Conservation (phyloP, 1,140 invertebrate genomes). For the Temnothorax longispinosus region DNA sequence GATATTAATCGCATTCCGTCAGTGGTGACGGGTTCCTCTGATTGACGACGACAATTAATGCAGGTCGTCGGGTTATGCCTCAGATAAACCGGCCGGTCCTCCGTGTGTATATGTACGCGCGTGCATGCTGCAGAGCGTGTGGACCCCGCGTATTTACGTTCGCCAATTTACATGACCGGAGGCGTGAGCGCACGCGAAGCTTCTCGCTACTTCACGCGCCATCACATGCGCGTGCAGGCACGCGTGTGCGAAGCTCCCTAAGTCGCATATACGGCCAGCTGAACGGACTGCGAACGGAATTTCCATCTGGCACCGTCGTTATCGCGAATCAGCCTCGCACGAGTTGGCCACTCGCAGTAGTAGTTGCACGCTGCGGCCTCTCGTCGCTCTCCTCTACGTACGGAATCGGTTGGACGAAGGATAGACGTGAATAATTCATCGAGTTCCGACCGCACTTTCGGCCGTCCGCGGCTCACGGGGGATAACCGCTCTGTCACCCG, state of each 20-base stretch:
- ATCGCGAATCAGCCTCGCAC: conserved; percentile 43
- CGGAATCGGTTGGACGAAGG: conserved; percentile 69
- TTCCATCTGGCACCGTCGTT: conserved; percentile 60
- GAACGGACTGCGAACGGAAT: conserved; percentile 34
- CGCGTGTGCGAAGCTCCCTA: conserved; percentile 8
- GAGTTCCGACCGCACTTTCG: conserved; percentile 71
- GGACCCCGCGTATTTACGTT: conserved; percentile 48
- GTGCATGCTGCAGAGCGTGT: not conserved
- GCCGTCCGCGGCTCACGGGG: conserved; percentile 46
- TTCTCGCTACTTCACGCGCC: conserved; percentile 44
- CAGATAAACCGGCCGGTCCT: conserved; percentile 61
- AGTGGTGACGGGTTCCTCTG: conserved; percentile 58
- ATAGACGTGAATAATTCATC: conserved; percentile 80
- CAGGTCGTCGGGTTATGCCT: conserved; percentile 68
- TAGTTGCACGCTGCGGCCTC: conserved; percentile 13
- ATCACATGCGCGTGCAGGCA: conserved; percentile 22
- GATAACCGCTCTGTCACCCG: conserved; percentile 23
- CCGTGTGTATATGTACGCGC: conserved; percentile 8
- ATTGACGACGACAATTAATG: conserved; percentile 74
- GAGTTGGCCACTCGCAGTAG: conserved; percentile 37
- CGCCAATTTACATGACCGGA: conserved; percentile 42
- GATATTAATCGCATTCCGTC: conserved; percentile 73
- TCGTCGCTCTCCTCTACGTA: conserved; percentile 19
- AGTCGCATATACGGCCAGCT: conserved; percentile 12
- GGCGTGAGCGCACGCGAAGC: conserved; percentile 21